Evolutionary conservation across 2,888 invertebrate genomes (phyloP).

Genomic region (Calliphora vomitoria): DNA sequence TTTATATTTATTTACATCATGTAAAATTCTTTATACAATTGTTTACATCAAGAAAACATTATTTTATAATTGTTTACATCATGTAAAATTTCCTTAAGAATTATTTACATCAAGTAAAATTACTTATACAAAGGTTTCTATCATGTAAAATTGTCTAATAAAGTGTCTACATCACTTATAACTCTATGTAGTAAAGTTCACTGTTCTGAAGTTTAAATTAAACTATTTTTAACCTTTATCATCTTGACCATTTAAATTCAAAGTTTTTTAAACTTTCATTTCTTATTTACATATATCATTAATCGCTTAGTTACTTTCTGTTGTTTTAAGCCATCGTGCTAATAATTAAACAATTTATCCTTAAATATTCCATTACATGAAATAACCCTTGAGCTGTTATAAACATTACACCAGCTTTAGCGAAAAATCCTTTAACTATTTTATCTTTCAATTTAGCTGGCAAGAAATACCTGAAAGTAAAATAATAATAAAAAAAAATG

Average conservation of each 20-base stretch:
- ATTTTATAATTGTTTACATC: neutral
- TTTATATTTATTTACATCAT: neutral
- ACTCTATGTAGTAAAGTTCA: no score
- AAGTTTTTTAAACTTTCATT: no score
- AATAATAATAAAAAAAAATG: neutral
- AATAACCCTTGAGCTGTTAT: slow-evolving; percentile 1
- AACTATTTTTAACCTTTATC: no score
- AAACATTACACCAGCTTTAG: neutral
- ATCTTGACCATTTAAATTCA: no score
- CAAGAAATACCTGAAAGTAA: neutral
- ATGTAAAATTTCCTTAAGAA: neutral
- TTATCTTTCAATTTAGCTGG: slow-evolving; percentile 18
- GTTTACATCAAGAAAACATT: neutral
- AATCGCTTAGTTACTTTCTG: neutral
- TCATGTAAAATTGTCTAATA: neutral
- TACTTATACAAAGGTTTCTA: neutral
- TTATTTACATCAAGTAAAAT: neutral
- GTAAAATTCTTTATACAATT: neutral
- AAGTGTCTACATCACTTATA: no score
- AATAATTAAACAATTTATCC: slow-evolving; percentile 25
- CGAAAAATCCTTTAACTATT: neutral
- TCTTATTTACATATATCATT: neutral
- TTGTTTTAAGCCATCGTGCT: neutral
- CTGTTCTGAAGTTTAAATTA: no score
- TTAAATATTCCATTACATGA: slow-evolving; percentile 29